phyloP scores from a whole-genome alignment of 2,113 vertebrate genomes.

The Protobothrops flavoviridis region DNA sequence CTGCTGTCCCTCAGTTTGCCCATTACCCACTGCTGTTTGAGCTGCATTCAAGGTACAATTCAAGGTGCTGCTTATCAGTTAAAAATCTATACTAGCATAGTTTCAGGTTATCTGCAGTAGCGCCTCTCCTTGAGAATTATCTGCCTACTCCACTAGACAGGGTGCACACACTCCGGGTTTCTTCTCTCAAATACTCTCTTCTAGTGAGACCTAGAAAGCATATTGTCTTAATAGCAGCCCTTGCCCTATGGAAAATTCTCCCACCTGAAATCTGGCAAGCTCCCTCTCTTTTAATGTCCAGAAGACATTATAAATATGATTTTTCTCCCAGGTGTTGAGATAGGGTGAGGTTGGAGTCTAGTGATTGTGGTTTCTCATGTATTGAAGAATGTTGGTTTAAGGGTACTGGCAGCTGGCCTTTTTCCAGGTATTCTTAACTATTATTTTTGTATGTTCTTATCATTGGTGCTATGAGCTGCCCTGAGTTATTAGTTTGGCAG shows the following conservation, averaged over 20 bases:
- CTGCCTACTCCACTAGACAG: not conserved
- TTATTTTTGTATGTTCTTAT: not conserved
- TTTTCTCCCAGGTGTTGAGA: not conserved
- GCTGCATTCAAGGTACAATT: not conserved
- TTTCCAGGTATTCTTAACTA: not conserved
- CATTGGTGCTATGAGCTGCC: not conserved
- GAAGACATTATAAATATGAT: not conserved
- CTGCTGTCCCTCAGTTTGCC: not conserved
- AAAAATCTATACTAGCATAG: not conserved
- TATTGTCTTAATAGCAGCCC: not conserved
- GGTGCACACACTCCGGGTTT: not conserved
- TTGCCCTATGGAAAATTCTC: not conserved
- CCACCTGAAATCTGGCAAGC: not conserved
- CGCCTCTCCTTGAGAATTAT: not conserved
- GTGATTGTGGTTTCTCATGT: not conserved
- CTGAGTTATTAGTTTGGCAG: not conserved
- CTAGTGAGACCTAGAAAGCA: not conserved
- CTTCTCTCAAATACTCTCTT: not conserved
- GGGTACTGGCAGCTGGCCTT: not conserved
- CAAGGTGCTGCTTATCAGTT: not conserved
- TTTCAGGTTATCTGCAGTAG: not conserved
- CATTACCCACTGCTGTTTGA: not conserved
- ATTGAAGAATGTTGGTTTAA: not conserved
- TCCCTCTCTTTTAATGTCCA: not conserved
- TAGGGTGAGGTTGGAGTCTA: not conserved